Base-by-base conservation (phyloP, 1,140 invertebrate species). In the Macrocentrus cingulum region DNA sequence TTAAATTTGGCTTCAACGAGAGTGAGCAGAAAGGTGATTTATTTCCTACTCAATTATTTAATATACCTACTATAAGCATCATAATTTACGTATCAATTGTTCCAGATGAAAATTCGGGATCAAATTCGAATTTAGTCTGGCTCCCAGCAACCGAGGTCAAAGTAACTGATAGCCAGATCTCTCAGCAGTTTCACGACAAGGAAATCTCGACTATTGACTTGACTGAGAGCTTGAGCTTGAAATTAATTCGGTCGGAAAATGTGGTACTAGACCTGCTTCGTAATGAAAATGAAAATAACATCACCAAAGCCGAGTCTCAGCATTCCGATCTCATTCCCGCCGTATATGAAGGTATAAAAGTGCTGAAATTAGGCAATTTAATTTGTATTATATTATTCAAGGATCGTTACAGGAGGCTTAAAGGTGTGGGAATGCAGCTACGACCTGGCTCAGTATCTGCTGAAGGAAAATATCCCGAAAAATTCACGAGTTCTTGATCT, bases 401-500 rank as follows among this genome's bases (percentile, higher is more conserved):
- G n/a, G n/a, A n/a, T n/a, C n/a, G n/a, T n/a, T 75, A 44, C 66
- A 92, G 91, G 92, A 64, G 92, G 92, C 11, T 80, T 92, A 18
- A 94, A 94, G 83, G 84, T 94, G 56, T 95, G 92, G 92, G 92
- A 95, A 77, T 92, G 91, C 65, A 92, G 89, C 13, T 83, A 85
- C 71, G 91, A 94, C 71, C 71, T 95, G 42, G 67, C 86, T 22
- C 72, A 84, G 51, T 91, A 87, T 71, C 66, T 91, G 19, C 60
- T 79, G 6, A 67, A 81, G 51, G 71, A 83, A 55, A 56, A 75
- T 46, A 66, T 77, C 36, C 77, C 86, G 22, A 63, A 81, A 59
- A 64, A 81, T 41, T 84, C 82, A 66, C 77, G 72, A 45, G 83
- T 92, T 2, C 72, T 94, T 44, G 91, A 96, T 83, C 81, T 95